Conservation (phyloP, 2,113 vertebrate genomes). For the Orientallactaga bullata region DNA sequence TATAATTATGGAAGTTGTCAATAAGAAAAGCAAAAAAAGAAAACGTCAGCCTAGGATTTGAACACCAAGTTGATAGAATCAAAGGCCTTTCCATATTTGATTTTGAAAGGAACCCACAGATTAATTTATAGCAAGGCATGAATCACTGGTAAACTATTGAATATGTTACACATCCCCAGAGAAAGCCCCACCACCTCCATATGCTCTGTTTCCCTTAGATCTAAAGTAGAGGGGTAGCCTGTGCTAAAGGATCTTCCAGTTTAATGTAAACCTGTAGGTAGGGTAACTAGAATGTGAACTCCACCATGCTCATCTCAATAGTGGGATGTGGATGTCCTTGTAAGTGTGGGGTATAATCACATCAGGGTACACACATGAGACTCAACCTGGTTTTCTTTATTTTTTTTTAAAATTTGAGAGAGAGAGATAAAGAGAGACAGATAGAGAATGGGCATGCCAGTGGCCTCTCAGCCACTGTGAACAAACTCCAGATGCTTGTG, state of each 20-base stretch:
- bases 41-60: not conserved
- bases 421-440: too few relatives aligned
- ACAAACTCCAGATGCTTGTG: too few relatives aligned
- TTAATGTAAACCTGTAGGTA: constrained; percentile 13
- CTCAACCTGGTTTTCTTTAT: constrained; percentile 16
- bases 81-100: not conserved
- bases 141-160: constrained; percentile 18
- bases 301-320: constrained; percentile 16
- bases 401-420: too few relatives aligned
- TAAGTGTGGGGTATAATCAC: constrained; percentile 16
- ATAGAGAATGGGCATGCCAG: too few relatives aligned
- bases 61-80: not conserved
- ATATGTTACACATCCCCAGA: not conserved
- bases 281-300: constrained; percentile 41
- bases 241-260: constrained; percentile 31
- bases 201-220: not conserved
- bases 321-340: not conserved
- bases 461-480: too few relatives aligned
- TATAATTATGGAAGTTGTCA: too few relatives aligned
- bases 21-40: too few relatives aligned
- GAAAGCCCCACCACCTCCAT: not conserved
- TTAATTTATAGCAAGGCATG: not conserved
- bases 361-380: constrained; percentile 22
- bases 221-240: not conserved
- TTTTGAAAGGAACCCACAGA: not conserved